A percentile compares a stretch with the other conserved stretches of the same genome.
Conservation (phyloP, 92 coral and sea anemone species). For the Ricordea florida region DNA sequence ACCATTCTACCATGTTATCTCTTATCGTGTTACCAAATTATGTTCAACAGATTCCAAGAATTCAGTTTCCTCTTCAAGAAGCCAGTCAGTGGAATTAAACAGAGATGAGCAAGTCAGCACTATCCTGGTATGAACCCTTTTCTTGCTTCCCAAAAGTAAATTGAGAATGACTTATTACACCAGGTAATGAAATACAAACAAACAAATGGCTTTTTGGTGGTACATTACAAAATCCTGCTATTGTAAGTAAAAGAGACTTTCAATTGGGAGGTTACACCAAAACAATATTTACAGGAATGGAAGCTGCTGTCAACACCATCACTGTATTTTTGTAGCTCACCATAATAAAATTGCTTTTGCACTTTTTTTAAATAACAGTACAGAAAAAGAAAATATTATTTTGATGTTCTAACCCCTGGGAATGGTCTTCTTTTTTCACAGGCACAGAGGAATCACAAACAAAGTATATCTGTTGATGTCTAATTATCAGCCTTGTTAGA, state of each 20-base stretch:
- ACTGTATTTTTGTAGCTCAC: too few species aligned
- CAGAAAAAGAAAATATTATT: too few species aligned
- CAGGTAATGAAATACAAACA: too few species aligned
- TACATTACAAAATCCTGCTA: too few species aligned
- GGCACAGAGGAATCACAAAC: neutral
- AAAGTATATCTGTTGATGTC: constrained; percentile 20
- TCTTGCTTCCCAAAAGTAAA: neutral
- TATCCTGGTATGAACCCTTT: neutral
- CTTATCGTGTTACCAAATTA: neutral
- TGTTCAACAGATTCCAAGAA: neutral
- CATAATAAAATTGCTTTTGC: too few species aligned
- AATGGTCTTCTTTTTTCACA: neutral
- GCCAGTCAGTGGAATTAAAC: constrained; percentile 15
- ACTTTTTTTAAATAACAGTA: too few species aligned
- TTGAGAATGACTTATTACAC: neutral
- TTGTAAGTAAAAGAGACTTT: too few species aligned
- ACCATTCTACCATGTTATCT: neutral
- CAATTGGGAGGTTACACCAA: too few species aligned
- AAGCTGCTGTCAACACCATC: too few species aligned
- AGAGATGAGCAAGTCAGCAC: neutral
- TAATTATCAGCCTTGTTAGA: too few species aligned
- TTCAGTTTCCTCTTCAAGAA: constrained; percentile 28
- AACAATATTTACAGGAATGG: too few species aligned
- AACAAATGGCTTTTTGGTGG: too few species aligned
- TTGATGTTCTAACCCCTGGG: neutral